Conservation (phyloP, 2,113 vertebrate species). For the Amia ocellicauda region DNA sequence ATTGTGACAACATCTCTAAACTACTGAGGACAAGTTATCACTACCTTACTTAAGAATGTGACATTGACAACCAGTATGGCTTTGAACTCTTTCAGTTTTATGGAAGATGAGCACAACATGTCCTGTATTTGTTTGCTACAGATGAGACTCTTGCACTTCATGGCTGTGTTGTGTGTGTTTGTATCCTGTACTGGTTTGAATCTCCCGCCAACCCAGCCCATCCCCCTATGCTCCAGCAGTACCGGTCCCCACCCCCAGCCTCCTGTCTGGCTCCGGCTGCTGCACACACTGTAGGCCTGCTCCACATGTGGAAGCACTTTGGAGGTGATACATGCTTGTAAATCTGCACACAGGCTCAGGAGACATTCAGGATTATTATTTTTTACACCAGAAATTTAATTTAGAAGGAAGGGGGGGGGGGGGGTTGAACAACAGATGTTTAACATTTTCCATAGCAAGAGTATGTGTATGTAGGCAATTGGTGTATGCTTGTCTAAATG, state of each 20-base stretch:
- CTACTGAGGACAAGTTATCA: too few relatives aligned
- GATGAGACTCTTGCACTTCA: too few relatives aligned
- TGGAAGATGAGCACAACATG: too few relatives aligned
- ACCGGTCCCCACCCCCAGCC: neutral
- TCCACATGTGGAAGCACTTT: slow-evolving; percentile 28
- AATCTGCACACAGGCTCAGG: slow-evolving; percentile 1
- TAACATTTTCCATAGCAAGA: neutral
- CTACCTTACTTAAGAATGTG: too few relatives aligned
- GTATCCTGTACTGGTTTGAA: too few relatives aligned
- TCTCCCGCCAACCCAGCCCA: too few relatives aligned
- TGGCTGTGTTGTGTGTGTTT: too few relatives aligned
- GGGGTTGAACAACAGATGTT: slow-evolving; percentile 4
- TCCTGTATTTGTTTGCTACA: too few relatives aligned
- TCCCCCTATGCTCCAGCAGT: too few relatives aligned
- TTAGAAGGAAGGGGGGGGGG: neutral
- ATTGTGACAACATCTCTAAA: too few relatives aligned
- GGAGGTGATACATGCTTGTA: slow-evolving; percentile 21
- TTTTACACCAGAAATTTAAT: slow-evolving; percentile 1
- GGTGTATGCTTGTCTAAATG: neutral
- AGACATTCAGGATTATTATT: slow-evolving; percentile 5
- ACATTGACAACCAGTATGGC: too few relatives aligned
- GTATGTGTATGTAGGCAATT: neutral
- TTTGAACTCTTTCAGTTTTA: too few relatives aligned
- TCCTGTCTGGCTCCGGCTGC: neutral
- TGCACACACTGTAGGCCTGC: neutral